phyloP scores from a whole-genome alignment of 2,797 vertebrate genomes.

The Periophthalmus magnuspinnatus region DNA sequence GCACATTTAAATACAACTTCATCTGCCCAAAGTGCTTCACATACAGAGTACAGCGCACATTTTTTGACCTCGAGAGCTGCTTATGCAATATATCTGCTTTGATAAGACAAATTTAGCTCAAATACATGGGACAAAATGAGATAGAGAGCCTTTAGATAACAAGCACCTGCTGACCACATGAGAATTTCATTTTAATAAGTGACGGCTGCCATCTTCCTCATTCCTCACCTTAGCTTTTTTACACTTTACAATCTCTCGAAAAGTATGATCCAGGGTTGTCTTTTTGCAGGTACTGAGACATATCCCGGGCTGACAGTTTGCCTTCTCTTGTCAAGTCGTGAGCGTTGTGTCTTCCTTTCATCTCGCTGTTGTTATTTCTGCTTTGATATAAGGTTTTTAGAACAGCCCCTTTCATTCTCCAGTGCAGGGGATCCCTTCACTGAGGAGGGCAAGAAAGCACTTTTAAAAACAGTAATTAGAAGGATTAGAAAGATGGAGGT shows the following conservation, averaged over 20 bases:
- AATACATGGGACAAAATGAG: no score
- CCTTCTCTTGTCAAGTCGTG: constrained; percentile 32
- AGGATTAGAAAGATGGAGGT: constrained; percentile 4
- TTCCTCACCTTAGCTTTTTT: constrained; percentile 10
- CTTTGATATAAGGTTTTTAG: constrained; percentile 75
- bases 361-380: constrained; percentile 61
- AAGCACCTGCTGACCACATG: constrained; percentile 23
- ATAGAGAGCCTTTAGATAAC: no score
- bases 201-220: constrained; percentile 28
- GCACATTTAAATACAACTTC: no score
- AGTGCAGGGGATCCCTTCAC: constrained; percentile 43
- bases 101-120: no score
- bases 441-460: constrained; percentile 48
- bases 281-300: constrained; percentile 55
- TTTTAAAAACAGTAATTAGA: constrained; percentile 42
- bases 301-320: constrained; percentile 47
- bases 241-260: constrained; percentile 24
- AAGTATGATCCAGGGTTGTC: constrained; percentile 32
- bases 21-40: no score
- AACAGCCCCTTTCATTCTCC: constrained; percentile 55
- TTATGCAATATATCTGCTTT: no score
- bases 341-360: constrained; percentile 56
- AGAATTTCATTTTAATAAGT: constrained; percentile 52
- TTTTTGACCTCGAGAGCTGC: no score
- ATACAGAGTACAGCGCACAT: no score